Percentiles rank a stretch among this genome's conserved stretches.
phyloP scores from a whole-genome alignment of 2,888 invertebrate genomes.

The Polyommatus icarus region DNA sequence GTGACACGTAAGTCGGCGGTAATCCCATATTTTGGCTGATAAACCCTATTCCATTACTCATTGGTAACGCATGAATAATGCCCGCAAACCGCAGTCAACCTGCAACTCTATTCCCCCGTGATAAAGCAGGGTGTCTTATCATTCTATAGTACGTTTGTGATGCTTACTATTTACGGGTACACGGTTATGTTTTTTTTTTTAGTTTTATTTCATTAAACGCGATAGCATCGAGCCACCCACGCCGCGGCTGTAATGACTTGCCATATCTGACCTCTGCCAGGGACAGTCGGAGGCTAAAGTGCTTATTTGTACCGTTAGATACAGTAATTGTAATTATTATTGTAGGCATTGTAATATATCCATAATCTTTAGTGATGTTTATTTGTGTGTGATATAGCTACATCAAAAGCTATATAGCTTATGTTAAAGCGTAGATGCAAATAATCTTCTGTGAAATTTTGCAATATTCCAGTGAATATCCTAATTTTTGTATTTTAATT shows the following conservation, averaged over 20 bases:
- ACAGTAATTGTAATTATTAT: conserved; percentile 30
- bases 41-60: conserved; percentile 55
- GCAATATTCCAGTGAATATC: too few relatives aligned
- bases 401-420: too few relatives aligned
- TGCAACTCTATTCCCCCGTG: background rate
- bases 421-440: too few relatives aligned
- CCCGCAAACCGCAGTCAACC: conserved; percentile 21
- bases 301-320: conserved; percentile 43
- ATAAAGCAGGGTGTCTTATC: conserved; percentile 10
- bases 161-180: conserved; percentile 46
- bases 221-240: conserved; percentile 78
- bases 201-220: conserved; percentile 75
- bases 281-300: conserved; percentile 54
- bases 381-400: background rate
- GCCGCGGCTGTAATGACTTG: conserved; percentile 71
- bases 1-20: conserved; percentile 43
- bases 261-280: conserved; percentile 60
- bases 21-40: conserved; percentile 55
- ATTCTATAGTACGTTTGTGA: conserved; percentile 30
- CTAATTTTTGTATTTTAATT: too few relatives aligned
- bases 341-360: background rate
- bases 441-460: too few relatives aligned
- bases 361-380: background rate
- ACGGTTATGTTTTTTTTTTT: conserved; percentile 62
- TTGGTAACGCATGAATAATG: conserved; percentile 52